Conservation (phyloP, 1,140 invertebrate genomes). For the Neelides sp. region DNA sequence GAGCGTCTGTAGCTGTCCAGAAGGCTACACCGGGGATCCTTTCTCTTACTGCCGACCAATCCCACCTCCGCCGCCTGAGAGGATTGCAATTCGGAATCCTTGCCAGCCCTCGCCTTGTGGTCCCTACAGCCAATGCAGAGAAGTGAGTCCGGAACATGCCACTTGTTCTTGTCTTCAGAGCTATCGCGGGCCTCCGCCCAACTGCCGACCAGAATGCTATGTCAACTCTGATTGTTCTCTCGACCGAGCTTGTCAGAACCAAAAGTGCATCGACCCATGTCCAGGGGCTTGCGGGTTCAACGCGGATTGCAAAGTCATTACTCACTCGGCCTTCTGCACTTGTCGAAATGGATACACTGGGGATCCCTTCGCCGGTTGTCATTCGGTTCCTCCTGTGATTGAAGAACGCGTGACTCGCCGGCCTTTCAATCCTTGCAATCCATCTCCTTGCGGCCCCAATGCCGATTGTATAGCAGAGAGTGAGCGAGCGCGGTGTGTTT, state of each 20-base stretch:
- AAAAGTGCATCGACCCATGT: constrained; percentile 36
- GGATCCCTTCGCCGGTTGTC: constrained; percentile 32
- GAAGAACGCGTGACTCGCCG: background rate
- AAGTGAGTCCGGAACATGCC: constrained; percentile 46
- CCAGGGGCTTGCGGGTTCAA: constrained; percentile 34
- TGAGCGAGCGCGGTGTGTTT: constrained; percentile 61
- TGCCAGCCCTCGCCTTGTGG: constrained; percentile 37
- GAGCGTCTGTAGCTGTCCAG: constrained; percentile 52
- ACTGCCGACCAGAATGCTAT: constrained; percentile 59
- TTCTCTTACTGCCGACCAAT: constrained; percentile 50
- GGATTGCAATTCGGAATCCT: constrained; percentile 13
- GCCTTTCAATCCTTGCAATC: constrained; percentile 47
- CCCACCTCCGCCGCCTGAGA: constrained; percentile 25
- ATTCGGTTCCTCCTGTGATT: constrained; percentile 1
- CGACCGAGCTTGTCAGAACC: constrained; percentile 34
- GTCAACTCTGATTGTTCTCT: constrained; percentile 53
- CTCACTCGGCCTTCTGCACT: constrained; percentile 34
- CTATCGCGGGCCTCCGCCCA: constrained; percentile 60
- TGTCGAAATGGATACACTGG: constrained; percentile 34
- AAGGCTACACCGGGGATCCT: constrained; percentile 57
- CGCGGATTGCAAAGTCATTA: constrained; percentile 33
- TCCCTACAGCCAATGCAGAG: too few relatives aligned
- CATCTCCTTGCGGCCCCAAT: constrained; percentile 66
- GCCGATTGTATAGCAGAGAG: constrained; percentile 53
- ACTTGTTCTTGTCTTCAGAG: constrained; percentile 62